Percentiles rank a stretch among this genome's conserved stretches.
Conservation (phyloP, 2,888 invertebrate genomes). For the Caprella mutica region DNA sequence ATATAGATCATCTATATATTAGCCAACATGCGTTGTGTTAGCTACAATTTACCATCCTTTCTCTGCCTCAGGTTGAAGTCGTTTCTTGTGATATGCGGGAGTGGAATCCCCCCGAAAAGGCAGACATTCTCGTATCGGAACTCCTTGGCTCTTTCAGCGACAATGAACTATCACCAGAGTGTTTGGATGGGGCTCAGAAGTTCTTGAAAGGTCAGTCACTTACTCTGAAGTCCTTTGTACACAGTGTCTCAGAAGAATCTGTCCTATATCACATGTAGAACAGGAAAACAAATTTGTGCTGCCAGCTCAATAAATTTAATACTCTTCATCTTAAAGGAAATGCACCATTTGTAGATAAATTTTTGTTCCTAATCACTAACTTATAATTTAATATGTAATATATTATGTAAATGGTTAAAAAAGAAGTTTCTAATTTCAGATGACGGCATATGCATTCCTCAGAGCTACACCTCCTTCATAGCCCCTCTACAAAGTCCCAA, state of each 20-base stretch:
- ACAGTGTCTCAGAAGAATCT: no score
- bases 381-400: no score
- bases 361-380: no score
- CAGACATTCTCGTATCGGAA: conserved; percentile 92
- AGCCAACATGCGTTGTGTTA: no score
- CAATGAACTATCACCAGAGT: conserved; percentile 97
- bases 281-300: no score
- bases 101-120: conserved; percentile 66
- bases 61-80: conserved; percentile 53
- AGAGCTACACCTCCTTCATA: conserved; percentile 75
- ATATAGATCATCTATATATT: no score
- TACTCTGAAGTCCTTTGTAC: no score
- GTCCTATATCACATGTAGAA: no score
- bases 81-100: conserved; percentile 77
- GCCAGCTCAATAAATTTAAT: no score
- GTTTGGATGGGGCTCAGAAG: conserved; percentile 83
- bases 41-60: no score
- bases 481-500: conserved; percentile 86
- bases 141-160: conserved; percentile 95
- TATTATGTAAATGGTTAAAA: neutral
- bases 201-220: conserved; percentile 54
- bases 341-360: no score
- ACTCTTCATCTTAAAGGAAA: no score
- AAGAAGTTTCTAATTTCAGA: conserved; percentile 41
- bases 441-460: conserved; percentile 84